phyloP scores from a whole-genome alignment of 2,113 vertebrate genomes.

The Phrynosoma blainvillii region DNA sequence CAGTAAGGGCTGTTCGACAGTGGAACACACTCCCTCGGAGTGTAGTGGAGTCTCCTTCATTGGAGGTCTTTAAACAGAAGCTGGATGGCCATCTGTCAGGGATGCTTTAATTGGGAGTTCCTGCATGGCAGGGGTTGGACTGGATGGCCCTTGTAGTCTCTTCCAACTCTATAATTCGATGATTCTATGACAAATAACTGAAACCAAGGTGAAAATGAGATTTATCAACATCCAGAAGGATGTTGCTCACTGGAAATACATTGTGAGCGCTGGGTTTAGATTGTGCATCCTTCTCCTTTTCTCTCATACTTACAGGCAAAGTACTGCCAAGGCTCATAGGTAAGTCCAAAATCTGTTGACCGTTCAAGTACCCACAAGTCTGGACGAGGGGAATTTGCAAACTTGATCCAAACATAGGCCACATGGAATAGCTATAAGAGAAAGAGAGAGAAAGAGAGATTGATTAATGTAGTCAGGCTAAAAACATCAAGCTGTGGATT shows the following conservation, averaged over 20 bases:
- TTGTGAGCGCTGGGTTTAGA: not conserved
- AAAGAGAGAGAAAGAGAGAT: conserved; percentile 14
- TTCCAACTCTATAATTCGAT: no score
- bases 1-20: no score
- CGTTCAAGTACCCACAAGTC: conserved; percentile 97
- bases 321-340: conserved; percentile 95
- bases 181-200: not conserved
- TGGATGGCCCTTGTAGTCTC: no score
- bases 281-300: rapidly evolving
- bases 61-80: no score
- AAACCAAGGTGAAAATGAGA: not conserved
- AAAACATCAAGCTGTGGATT: not conserved
- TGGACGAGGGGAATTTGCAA: conserved; percentile 95
- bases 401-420: conserved; percentile 96
- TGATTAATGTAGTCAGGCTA: not conserved
- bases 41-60: no score
- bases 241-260: not conserved
- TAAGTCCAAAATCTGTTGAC: conserved; percentile 89
- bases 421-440: conserved; percentile 92
- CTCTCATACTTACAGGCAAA: conserved; percentile 91
- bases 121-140: no score
- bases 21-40: no score
- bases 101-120: no score
- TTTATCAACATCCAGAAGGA: not conserved
- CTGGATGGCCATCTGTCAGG: no score